Percentiles rank a stretch among this genome's conserved stretches.
These are phyloP conservation scores for Agonopterix alstromeriana DNA, from an alignment of 2,888 invertebrate species.

Conservation along the genomic window DNA sequence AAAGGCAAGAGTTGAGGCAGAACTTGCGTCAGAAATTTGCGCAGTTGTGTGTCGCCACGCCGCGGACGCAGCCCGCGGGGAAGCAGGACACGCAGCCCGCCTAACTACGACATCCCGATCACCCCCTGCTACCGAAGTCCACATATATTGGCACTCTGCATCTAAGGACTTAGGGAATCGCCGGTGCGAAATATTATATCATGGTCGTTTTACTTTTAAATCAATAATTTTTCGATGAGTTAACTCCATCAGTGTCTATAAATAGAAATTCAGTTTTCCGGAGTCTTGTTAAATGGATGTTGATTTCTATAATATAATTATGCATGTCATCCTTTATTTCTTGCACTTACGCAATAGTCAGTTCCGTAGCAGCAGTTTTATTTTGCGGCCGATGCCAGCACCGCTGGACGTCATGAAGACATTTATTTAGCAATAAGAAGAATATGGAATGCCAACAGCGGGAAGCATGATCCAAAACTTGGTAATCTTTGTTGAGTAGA, in stretches of 20 bases:
- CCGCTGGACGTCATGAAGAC: too few species aligned
- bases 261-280: too few species aligned
- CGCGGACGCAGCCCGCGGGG: slow-evolving; percentile 29
- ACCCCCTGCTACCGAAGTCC: not conserved
- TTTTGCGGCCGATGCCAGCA: too few species aligned
- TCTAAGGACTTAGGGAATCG: not conserved
- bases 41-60: slow-evolving; percentile 81
- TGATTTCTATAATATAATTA: too few species aligned
- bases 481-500: not conserved
- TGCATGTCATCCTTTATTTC: too few species aligned
- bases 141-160: not conserved
- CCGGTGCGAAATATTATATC: too few species aligned
- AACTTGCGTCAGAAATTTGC: slow-evolving; percentile 89
- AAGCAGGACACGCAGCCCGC: slow-evolving; percentile 33
- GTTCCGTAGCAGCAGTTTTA: too few species aligned
- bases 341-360: too few species aligned
- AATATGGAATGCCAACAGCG: too few species aligned
- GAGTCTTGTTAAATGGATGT: too few species aligned
- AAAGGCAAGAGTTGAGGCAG: slow-evolving; percentile 88
- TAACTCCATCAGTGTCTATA: not conserved
- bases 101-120: slow-evolving; percentile 18
- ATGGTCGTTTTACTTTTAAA: not conserved
- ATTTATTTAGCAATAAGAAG: too few species aligned
- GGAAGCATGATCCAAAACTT: too few species aligned
- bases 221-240: slow-evolving; percentile 2